Percentiles rank a stretch among this genome's conserved stretches.
phyloP scores from a whole-genome alignment of 2,888 invertebrate genomes.

The Hyposoter dolosus region DNA sequence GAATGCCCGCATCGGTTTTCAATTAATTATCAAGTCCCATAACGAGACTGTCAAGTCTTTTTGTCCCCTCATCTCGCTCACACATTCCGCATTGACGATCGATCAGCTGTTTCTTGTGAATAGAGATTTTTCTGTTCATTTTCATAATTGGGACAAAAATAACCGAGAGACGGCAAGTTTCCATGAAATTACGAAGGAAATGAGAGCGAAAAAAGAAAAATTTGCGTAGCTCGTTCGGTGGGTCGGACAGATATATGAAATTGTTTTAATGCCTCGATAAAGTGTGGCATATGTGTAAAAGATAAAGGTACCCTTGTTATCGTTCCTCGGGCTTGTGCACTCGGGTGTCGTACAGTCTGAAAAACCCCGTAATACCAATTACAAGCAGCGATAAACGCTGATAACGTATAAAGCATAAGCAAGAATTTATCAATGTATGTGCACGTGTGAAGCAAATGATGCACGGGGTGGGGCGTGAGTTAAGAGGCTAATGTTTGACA shows the following conservation, averaged over 20 bases:
- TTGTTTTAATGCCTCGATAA: constrained; percentile 17
- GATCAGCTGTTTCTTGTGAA: neutral
- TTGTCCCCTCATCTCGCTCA: constrained; percentile 17
- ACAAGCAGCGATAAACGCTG: constrained; percentile 35
- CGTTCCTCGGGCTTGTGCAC: constrained; percentile 32
- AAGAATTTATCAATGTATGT: constrained; percentile 2
- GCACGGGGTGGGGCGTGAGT: constrained; percentile 12
- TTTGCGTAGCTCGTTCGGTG: neutral
- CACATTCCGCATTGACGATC: neutral
- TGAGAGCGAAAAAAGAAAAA: neutral
- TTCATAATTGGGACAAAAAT: neutral
- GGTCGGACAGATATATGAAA: constrained; percentile 22
- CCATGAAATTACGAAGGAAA: neutral
- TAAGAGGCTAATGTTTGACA: constrained; percentile 70
- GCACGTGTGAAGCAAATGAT: neutral
- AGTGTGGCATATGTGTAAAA: constrained; percentile 14
- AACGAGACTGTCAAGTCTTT: constrained; percentile 31
- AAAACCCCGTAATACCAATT: constrained; percentile 44
- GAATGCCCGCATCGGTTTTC: constrained; percentile 36
- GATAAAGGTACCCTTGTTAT: constrained; percentile 56
- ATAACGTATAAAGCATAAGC: constrained; percentile 27
- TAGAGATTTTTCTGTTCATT: neutral
- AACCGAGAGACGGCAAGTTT: neutral
- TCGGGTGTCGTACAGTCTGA: constrained; percentile 27
- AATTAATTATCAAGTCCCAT: constrained; percentile 34